Evolutionary conservation across 2,113 vertebrate genomes (phyloP), one percentile per base, ranked within the genome.

Genomic region (Carlito syrichta): DNA sequence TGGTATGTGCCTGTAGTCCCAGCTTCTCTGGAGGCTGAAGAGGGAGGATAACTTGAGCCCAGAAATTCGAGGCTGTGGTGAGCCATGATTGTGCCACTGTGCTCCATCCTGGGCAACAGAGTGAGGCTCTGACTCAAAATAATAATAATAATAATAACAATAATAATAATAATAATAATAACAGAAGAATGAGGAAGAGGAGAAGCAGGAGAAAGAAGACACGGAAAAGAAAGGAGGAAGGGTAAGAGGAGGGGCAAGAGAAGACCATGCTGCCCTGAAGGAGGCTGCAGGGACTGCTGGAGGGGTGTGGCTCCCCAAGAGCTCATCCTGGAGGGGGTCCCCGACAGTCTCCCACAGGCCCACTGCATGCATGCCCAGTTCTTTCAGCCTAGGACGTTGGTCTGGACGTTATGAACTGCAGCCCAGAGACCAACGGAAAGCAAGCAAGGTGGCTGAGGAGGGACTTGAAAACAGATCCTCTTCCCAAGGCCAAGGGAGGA

Each of bases 381-480:
- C 48, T 74, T 13, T 40, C 58, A 13, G 12, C 89, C 58, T 4
- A 48, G 54, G 45, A 73, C 63, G 5, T 3, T 4, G 32, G 85
- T 38, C 66, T 16, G 43, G 27, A 69, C 62, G 52, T 48, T 22
- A 68, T 8, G 40, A 69, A 58, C 35, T 40, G 68, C 17, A 78
- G 62, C 86, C 54, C 35, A 73, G 66, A 88, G 50, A 52, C 40
- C 45, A 25, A 1, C 14, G 22, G 23, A 73, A 83, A 69, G 23
- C 48, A 48, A 43, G 62, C 45, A 76, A 35, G 40, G 60, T 52
- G 50, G 13, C 48, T 86, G 40, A 43, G 20, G 12, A 50, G 58
- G 52, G 27, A 91, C 81, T 89, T 79, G 56, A 62, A 93, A 91
- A 63, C 84, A 77, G 78, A 50, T 71, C 81, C 45, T 92, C 95